Base-by-base conservation (phyloP, 2,113 vertebrate species). In the Pterocles gutturalis region DNA sequence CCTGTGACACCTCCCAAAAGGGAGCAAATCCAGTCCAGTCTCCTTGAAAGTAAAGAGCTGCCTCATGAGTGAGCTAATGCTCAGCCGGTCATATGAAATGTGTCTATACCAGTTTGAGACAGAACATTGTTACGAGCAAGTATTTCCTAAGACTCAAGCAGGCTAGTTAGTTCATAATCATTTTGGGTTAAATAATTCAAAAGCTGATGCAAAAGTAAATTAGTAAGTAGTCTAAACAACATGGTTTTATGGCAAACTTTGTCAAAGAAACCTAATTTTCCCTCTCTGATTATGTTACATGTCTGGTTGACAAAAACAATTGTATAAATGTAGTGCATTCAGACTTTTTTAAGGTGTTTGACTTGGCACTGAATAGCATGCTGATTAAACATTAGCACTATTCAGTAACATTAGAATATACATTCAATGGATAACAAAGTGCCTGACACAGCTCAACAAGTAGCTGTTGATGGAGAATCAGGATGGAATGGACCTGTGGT, bases 331-430 rank as follows among this genome's bases (percentile, higher is more conserved):
- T 57, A 53, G 83, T 45, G 54, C 81, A 90, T 94, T 95, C 95
- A 89, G 81, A 71, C 48, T 75, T 96, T 24, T 31, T 65, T 54
- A 61, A 91, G 90, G 84, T 96, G 82, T 94, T 94, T 95, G 92
- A 57, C 91, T 96, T 95, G 83, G 90, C 88, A 58, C 45, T 95
- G 92, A 97, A 96, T 96, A 83, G 85, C 4, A 0, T 69, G 81
- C 87, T 97, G 96, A 97, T 96, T 93, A 85, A 87, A 78, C 65
- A 92, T 97, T 79, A 95, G 65, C 89, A 69, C 61, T 91, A 96
- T 96, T 97, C 83, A 90, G 45, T 18, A 72, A 82, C 57, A 24
- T 64, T 24, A 45, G 80, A 95, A 86, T 82, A 49, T 75, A 64
- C 61, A 26, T 69, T 85, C 89, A 87, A 91, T 72, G 57, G 83